These are phyloP conservation scores for Coecobrya sp. DNA, from an alignment of 2,888 invertebrate species.

Conservation along the genomic window DNA sequence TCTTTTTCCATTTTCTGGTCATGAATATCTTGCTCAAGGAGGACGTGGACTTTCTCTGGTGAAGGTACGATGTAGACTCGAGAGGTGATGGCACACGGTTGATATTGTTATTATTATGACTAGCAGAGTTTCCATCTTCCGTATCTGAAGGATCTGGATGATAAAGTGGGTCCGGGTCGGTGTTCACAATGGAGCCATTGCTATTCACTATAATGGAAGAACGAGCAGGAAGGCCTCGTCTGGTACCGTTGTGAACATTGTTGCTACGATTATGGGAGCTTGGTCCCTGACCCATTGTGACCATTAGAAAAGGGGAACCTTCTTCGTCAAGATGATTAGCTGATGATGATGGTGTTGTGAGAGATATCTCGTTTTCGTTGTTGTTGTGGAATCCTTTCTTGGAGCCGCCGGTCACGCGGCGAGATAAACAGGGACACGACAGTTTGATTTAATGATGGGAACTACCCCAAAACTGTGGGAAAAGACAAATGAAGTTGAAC, in stretches of 20 bases:
- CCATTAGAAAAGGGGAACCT: conserved; percentile 67
- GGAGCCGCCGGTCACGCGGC: conserved; percentile 83
- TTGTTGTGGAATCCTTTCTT: conserved; percentile 66
- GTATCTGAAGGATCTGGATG: conserved; percentile 62
- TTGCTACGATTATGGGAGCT: conserved; percentile 65
- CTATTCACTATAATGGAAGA: conserved; percentile 77
- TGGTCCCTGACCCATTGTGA: conserved; percentile 83
- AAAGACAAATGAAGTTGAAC: not conserved
- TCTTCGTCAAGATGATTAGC: conserved; percentile 9
- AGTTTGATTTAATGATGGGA: conserved; percentile 77
- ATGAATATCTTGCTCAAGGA: conserved; percentile 84
- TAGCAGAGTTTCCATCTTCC: conserved; percentile 41
- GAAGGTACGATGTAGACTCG: conserved; percentile 79
- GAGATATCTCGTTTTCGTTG: not conserved
- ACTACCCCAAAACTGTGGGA: not conserved
- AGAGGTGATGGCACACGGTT: conserved; percentile 71
- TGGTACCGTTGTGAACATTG: conserved; percentile 42
- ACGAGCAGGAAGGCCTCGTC: conserved; percentile 70
- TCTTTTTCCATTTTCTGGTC: conserved; percentile 87
- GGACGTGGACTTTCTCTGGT: conserved; percentile 83
- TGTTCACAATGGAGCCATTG: conserved; percentile 79
- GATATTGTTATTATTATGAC: conserved; percentile 62
- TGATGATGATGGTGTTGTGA: not conserved
- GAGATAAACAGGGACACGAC: conserved; percentile 84
- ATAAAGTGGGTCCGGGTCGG: conserved; percentile 73